Conservation (phyloP, 1,140 invertebrate species). For the Drosophila tani region DNA sequence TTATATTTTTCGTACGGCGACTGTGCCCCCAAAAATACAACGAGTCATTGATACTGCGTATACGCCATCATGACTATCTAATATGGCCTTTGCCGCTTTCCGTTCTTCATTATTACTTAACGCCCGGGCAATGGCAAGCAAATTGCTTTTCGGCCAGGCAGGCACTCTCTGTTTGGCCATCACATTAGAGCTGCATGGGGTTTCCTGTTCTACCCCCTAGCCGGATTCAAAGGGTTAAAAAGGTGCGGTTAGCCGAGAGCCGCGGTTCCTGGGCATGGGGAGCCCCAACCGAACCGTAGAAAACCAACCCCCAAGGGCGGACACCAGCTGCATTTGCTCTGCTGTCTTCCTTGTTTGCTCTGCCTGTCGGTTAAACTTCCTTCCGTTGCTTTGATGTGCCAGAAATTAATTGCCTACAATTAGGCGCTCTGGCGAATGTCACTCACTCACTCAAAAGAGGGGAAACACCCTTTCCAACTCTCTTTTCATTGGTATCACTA, state of each 20-base stretch:
- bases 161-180: conserved; percentile 52
- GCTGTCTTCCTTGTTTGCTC: conserved; percentile 60
- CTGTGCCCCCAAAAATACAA: conserved; percentile 2
- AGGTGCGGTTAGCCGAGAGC: conserved; percentile 77
- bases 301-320: conserved; percentile 51
- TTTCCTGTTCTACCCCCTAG: conserved; percentile 71
- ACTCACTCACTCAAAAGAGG: conserved; percentile 48
- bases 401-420: conserved; percentile 85
- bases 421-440: conserved; percentile 79
- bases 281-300: conserved; percentile 10
- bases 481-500: conserved; percentile 3
- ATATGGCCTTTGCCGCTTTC: conserved; percentile 62
- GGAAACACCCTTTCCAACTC: conserved; percentile 2
- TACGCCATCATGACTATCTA: conserved; percentile 59
- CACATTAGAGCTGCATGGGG: conserved; percentile 70
- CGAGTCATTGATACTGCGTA: conserved; percentile 63
- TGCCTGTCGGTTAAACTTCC: conserved; percentile 53
- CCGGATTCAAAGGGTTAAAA: conserved; percentile 75
- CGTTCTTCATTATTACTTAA: conserved; percentile 79
- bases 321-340: conserved; percentile 81
- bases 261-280: conserved; percentile 38
- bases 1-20: not conserved
- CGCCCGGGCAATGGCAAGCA: conserved; percentile 72
- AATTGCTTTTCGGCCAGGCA: conserved; percentile 68
- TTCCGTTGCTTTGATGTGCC: conserved; percentile 81